A percentile compares a stretch with the other conserved stretches of the same genome.
Conservation (phyloP, 2,888 invertebrate genomes). For the Diloba caeruleocephala region DNA sequence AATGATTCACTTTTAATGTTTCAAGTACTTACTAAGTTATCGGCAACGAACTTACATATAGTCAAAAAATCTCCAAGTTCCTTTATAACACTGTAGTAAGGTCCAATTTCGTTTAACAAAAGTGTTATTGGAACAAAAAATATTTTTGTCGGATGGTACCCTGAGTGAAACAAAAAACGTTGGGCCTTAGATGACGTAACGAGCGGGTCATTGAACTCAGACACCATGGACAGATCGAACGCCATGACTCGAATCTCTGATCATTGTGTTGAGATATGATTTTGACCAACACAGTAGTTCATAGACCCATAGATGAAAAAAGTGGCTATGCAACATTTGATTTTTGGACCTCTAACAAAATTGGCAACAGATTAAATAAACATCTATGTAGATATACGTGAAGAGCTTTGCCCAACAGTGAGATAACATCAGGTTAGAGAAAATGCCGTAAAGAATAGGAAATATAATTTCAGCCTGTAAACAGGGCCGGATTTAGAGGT, state of each 20-base stretch:
- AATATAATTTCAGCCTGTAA: too few relatives aligned
- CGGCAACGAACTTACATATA: slow-evolving; percentile 5
- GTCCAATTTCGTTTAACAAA: slow-evolving; percentile 31
- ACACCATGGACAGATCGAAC: slow-evolving; percentile 70
- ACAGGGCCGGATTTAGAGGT: too few relatives aligned
- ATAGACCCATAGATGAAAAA: slow-evolving; percentile 48
- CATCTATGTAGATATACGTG: too few relatives aligned
- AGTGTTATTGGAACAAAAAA: slow-evolving; percentile 50
- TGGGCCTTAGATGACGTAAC: slow-evolving; percentile 80
- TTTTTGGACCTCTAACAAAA: background rate
- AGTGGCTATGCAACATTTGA: slow-evolving; percentile 5
- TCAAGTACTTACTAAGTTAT: slow-evolving; percentile 34
- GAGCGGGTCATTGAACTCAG: slow-evolving; percentile 71
- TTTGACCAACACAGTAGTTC: slow-evolving; percentile 52
- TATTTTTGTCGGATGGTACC: slow-evolving; percentile 53
- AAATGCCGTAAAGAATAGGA: too few relatives aligned
- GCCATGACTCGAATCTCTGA: slow-evolving; percentile 72
- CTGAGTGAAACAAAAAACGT: slow-evolving; percentile 69
- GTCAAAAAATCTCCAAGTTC: background rate
- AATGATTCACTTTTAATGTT: slow-evolving; percentile 28
- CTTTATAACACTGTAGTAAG: slow-evolving; percentile 12
- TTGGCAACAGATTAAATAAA: slow-evolving; percentile 1
- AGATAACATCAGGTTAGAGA: too few relatives aligned
- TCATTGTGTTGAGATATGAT: slow-evolving; percentile 53
- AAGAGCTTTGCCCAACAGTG: too few relatives aligned